Evolutionary conservation across 2,113 vertebrate genomes (phyloP).

Genomic region (Romanogobio albipinnatus): DNA sequence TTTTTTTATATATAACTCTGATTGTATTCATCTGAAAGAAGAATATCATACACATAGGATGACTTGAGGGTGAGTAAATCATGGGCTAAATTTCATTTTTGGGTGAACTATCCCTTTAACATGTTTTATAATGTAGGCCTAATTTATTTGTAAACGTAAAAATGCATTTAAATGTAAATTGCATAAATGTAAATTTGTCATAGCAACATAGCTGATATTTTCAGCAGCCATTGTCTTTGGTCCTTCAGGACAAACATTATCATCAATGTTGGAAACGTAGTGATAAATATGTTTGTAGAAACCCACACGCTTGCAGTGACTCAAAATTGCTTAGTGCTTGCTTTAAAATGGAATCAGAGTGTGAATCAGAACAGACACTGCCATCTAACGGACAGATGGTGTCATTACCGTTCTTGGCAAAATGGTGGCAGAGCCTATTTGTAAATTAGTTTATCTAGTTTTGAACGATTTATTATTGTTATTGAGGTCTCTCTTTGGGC

Average conservation of each 20-base stretch:
- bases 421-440: neutral
- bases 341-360: neutral
- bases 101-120: too few species aligned
- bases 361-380: conserved; percentile 53
- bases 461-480: neutral
- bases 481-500: neutral
- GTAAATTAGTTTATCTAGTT: neutral
- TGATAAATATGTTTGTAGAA: neutral
- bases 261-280: neutral
- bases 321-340: too few species aligned
- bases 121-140: neutral
- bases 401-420: neutral
- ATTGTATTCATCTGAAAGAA: too few species aligned
- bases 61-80: too few species aligned
- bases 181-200: too few species aligned
- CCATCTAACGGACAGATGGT: conserved; percentile 61
- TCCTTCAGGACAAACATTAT: neutral
- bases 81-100: too few species aligned
- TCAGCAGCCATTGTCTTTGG: neutral
- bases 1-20: too few species aligned
- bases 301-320: neutral
- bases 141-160: neutral
- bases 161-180: too few species aligned
- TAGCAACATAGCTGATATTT: neutral
- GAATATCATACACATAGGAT: too few species aligned